These are phyloP conservation scores for Copsychus sechellarum DNA, from an alignment of 2,113 vertebrate genomes.

Conservation along the genomic window DNA sequence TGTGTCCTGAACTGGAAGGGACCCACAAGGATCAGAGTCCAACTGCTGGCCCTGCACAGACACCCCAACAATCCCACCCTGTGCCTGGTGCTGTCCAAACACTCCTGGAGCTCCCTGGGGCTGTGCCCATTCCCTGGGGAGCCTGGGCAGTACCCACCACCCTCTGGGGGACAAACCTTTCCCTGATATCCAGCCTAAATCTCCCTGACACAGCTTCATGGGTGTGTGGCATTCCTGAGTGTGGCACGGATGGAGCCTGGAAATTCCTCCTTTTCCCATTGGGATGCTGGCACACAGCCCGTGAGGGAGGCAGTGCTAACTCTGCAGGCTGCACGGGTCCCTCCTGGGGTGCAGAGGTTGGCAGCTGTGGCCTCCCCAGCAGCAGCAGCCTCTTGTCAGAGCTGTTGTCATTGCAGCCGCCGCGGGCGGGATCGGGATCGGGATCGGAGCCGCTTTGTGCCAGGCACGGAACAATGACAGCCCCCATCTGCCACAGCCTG, in stretches of 20 bases:
- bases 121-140: too few relatives aligned
- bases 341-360: rapidly evolving
- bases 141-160: rapidly evolving
- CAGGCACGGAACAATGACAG: background rate
- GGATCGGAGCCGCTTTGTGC: background rate
- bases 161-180: background rate
- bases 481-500: background rate
- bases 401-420: background rate
- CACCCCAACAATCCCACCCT: background rate
- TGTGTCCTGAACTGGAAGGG: background rate
- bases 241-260: background rate
- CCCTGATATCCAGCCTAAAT: background rate
- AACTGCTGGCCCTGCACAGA: background rate
- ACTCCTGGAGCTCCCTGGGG: background rate
- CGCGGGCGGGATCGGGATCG: rapidly evolving
- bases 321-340: background rate
- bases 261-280: background rate
- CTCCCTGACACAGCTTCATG: background rate
- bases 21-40: background rate
- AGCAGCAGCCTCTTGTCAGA: background rate
- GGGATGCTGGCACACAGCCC: background rate
- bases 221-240: rapidly evolving
- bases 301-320: rapidly evolving
- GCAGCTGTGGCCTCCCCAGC: background rate
- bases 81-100: rapidly evolving